A percentile compares a stretch with the other conserved stretches of the same genome.
Conservation (phyloP, 2,113 vertebrate genomes). For the Bungarus multicinctus region DNA sequence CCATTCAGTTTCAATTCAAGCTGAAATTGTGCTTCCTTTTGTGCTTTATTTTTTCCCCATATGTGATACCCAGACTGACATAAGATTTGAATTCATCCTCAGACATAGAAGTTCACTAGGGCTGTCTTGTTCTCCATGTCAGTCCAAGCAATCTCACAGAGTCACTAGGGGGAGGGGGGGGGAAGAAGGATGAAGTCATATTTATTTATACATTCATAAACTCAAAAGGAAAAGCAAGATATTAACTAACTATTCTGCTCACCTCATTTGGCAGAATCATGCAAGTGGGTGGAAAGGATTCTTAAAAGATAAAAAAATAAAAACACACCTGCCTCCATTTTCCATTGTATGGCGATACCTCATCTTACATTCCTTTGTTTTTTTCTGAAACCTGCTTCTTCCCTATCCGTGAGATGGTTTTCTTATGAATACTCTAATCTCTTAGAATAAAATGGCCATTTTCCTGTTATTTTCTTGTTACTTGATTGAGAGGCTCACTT, state of each 20-base stretch:
- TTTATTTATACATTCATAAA: neutral
- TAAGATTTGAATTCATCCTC: neutral
- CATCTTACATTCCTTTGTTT: neutral
- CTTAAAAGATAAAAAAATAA: neutral
- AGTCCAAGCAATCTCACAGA: neutral
- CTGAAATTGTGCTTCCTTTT: neutral
- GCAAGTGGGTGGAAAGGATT: neutral
- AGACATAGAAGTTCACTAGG: neutral
- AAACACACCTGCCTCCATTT: neutral
- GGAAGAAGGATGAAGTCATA: neutral
- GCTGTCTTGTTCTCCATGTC: neutral
- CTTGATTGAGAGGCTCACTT: neutral
- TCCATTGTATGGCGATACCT: neutral
- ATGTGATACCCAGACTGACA: neutral
- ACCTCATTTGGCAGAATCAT: neutral
- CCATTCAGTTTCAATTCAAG: neutral
- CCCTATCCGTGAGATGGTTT: neutral
- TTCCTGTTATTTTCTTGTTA: neutral
- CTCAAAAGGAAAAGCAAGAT: neutral
- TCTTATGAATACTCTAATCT: neutral
- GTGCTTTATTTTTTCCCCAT: neutral
- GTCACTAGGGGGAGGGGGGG: neutral
- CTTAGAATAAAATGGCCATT: neutral
- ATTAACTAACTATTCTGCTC: neutral
- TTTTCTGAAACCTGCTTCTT: neutral